Percentiles rank a stretch among this genome's conserved stretches.
Conservation (phyloP, 2,888 invertebrate genomes). For the Icerya purchasi region DNA sequence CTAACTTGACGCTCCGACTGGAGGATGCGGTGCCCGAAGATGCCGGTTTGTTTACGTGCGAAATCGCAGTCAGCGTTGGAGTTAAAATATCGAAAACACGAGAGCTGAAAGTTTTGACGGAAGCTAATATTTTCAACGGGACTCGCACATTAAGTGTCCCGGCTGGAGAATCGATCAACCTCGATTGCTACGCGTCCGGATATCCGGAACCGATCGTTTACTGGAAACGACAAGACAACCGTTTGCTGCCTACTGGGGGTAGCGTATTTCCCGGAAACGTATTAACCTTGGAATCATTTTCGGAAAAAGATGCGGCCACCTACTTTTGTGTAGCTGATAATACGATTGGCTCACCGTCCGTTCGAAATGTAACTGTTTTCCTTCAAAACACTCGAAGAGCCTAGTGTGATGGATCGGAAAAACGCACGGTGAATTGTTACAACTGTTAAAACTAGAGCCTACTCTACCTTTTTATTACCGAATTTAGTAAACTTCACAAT, state of each 20-base stretch:
- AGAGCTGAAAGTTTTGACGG: neutral
- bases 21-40: neutral
- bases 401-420: no score
- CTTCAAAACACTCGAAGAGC: neutral
- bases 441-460: no score
- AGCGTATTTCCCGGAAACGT: neutral
- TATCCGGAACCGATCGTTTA: neutral
- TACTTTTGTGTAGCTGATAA: neutral
- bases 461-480: no score
- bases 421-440: no score
- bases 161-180: neutral
- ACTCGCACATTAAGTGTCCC: neutral
- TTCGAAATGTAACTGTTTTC: neutral
- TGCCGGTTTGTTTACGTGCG: neutral
- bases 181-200: neutral
- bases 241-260: neutral
- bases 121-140: neutral
- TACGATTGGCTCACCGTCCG: neutral
- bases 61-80: neutral
- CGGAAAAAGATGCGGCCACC: neutral
- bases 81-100: neutral
- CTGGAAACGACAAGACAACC: neutral
- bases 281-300: neutral
- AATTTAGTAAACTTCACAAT: no score
- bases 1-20: neutral